Evolutionary conservation across 2,888 invertebrate species (phyloP).

Genomic region (Sarcophaga carnaria): DNA sequence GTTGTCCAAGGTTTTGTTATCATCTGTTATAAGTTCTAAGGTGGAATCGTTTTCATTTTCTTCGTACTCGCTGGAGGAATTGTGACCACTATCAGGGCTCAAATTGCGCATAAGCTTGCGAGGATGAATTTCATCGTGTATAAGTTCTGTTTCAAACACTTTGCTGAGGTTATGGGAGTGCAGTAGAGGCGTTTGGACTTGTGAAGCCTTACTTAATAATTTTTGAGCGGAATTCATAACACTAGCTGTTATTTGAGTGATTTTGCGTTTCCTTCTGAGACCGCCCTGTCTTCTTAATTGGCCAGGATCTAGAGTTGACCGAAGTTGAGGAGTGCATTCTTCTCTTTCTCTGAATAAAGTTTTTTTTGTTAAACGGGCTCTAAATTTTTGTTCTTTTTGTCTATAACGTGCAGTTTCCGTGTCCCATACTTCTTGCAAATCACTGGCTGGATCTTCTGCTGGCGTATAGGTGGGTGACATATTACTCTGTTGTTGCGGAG

Average conservation of each 20-base stretch:
- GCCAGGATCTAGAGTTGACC: constrained; percentile 32
- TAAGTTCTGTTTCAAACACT: constrained; percentile 26
- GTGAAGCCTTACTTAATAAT: constrained; percentile 68
- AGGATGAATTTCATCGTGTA: constrained; percentile 40
- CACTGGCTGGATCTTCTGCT: constrained; percentile 81
- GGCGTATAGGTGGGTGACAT: constrained; percentile 80
- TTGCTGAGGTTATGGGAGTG: constrained; percentile 44
- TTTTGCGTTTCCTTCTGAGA: constrained; percentile 78
- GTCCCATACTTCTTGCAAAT: constrained; percentile 81
- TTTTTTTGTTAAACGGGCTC: constrained; percentile 57
- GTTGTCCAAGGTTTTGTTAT: constrained; percentile 63
- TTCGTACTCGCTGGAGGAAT: constrained; percentile 77
- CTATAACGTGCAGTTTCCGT: constrained; percentile 70
- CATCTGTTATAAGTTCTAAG: constrained; percentile 59
- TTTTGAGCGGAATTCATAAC: constrained; percentile 78
- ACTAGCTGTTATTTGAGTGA: constrained; percentile 74
- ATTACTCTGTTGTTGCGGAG: constrained; percentile 47
- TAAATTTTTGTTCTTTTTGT: constrained; percentile 59
- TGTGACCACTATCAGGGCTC: constrained; percentile 80
- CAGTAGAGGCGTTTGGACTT: background rate
- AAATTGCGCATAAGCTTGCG: constrained; percentile 69
- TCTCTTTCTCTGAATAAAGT: constrained; percentile 76
- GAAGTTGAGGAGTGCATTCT: constrained; percentile 74
- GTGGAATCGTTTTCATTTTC: constrained; percentile 61
- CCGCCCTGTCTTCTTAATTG: constrained; percentile 78